Evolutionary conservation across 1,140 invertebrate species (phyloP).

Genomic region (Thaumatotibia leucotreta): DNA sequence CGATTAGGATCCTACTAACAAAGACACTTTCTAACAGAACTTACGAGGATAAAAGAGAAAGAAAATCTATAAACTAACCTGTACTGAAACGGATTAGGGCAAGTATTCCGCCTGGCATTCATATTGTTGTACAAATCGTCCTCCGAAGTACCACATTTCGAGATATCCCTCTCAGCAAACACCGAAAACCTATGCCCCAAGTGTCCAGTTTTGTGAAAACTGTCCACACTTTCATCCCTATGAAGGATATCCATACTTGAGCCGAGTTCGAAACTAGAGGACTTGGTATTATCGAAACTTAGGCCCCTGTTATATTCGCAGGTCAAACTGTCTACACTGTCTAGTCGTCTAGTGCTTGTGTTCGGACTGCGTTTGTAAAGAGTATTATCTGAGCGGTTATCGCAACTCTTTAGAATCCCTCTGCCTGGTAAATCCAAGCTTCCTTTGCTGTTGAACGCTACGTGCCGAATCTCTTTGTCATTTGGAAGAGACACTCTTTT

Average conservation of each 20-base stretch:
- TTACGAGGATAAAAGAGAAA: no score
- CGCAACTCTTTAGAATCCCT: constrained; percentile 57
- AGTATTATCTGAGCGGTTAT: constrained; percentile 62
- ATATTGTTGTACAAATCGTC: constrained; percentile 77
- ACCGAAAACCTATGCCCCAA: constrained; percentile 73
- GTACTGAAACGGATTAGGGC: constrained; percentile 81
- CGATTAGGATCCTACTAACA: constrained; percentile 19
- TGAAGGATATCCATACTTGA: constrained; percentile 77
- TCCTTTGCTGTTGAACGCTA: constrained; percentile 54
- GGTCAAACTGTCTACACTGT: constrained; percentile 70
- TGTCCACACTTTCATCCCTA: constrained; percentile 69
- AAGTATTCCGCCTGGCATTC: constrained; percentile 81
- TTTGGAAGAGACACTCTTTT: constrained; percentile 68
- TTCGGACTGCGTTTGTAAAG: constrained; percentile 61
- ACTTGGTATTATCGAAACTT: constrained; percentile 70
- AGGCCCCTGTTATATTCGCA: constrained; percentile 66
- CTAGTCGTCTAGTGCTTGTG: constrained; percentile 55
- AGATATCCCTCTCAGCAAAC: constrained; percentile 86
- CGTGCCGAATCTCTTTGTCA: constrained; percentile 61
- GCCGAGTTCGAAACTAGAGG: constrained; percentile 79
- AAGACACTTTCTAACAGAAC: no score
- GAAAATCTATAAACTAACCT: constrained; percentile 56
- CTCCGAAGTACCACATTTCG: constrained; percentile 86
- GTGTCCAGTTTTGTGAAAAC: constrained; percentile 44
- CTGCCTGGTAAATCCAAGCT: constrained; percentile 54